Evolutionary conservation across 2,113 vertebrate species (phyloP).

Genomic region (Indicator indicator): DNA sequence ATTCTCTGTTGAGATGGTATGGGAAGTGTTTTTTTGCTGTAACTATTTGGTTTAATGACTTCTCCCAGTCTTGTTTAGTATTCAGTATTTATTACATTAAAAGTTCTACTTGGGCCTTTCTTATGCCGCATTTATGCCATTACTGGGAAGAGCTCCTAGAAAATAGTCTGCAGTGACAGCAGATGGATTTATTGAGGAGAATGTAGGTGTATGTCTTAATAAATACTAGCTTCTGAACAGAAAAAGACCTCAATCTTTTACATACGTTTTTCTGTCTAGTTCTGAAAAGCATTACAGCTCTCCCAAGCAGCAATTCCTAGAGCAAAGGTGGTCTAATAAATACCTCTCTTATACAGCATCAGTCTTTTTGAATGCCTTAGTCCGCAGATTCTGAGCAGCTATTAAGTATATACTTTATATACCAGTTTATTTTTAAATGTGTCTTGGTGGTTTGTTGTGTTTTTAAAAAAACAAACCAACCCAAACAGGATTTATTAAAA

Average conservation of each 20-base stretch:
- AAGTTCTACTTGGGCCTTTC: not conserved
- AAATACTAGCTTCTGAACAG: not conserved
- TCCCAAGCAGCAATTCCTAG: not conserved
- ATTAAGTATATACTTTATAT: not conserved
- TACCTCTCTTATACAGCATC: not conserved
- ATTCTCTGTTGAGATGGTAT: not conserved
- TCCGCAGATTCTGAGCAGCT: not conserved
- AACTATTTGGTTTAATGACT: not conserved
- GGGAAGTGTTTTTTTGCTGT: not conserved
- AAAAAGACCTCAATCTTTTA: not conserved
- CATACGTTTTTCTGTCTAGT: not conserved
- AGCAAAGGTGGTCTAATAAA: not conserved
- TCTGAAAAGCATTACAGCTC: not conserved
- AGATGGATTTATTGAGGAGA: not conserved
- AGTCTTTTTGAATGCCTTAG: not conserved
- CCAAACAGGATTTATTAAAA: not conserved
- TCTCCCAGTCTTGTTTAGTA: not conserved
- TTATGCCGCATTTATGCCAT: not conserved
- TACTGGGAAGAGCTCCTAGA: not conserved
- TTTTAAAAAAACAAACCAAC: not conserved
- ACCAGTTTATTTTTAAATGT: not conserved
- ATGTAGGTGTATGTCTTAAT: constrained; percentile 10
- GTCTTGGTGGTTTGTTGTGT: not conserved
- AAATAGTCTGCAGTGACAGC: not conserved
- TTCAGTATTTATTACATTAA: not conserved